Base-by-base conservation (phyloP, 2,888 invertebrate species). In the Zhengitettix transpicula region DNA sequence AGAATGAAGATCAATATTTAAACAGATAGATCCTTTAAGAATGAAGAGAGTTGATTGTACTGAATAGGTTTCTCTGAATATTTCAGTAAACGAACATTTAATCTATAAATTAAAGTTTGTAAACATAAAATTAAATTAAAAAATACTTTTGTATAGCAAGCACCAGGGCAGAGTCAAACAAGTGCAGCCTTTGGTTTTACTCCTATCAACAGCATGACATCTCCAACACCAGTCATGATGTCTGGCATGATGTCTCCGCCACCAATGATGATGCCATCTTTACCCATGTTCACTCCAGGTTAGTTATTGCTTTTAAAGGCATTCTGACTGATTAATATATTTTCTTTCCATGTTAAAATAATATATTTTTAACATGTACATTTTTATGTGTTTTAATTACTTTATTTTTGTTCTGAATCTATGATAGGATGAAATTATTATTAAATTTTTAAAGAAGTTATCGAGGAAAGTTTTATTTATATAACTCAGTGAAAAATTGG, bases 241-340 rank as follows among this genome's bases (percentile, higher is more conserved):
- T 67, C 70, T n/a, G 70, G 70, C 1, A 65, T 71, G 60, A 68
- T 71, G 66, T 70, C 72, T 1, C 70, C 70, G 7, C 68, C 71
- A 8, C 67, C 69, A 8, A 65, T 69, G 57, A 67, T 71, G 60
- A 65, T 67, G 67, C 69, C 73, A 5, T 66, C 69, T 8, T 69
- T 74, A 60, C 73, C 73, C 14, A 65, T 73, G 44, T 73, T 71
- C 65, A 69, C 69, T 41, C 66, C 71, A 53, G 67, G 67, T 70
- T 59, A 72, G 72, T 71, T 64, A 65, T 65, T 65, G n/a, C 9
- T 16, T 51, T 11, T 51, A 9, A 51, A 51, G n/a, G 51, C 51
- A 11, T 16, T 16, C 16, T 53, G 16, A 11, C 8, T 10, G 47
- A 55, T 28, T 28, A 28, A 5, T 28, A 28, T 28, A 28, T 28